phyloP scores from a whole-genome alignment of 2,797 vertebrate species.

The Pseudochromis fuscus region DNA sequence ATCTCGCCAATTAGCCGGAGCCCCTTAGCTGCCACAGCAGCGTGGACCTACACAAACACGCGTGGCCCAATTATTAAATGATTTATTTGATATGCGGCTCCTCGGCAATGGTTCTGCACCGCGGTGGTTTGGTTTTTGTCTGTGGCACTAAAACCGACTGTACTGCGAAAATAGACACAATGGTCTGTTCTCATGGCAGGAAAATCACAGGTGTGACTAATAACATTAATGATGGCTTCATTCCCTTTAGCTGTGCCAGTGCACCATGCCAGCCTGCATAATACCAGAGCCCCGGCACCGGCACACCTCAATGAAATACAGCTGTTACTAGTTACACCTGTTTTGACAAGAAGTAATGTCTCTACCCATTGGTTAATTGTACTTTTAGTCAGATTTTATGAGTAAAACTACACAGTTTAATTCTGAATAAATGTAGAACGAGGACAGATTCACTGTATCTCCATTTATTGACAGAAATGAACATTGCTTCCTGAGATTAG shows the following conservation, averaged over 20 bases:
- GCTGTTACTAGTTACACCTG: conserved; percentile 36
- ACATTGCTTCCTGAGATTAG: conserved; percentile 5
- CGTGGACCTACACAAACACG: conserved; percentile 17
- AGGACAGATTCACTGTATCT: conserved; percentile 8
- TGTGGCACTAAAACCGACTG: conserved; percentile 5
- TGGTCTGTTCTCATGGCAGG: conserved; percentile 26
- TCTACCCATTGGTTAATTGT: neutral
- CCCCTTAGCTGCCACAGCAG: conserved; percentile 19
- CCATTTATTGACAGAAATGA: conserved; percentile 21
- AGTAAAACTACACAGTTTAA: neutral
- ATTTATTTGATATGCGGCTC: conserved; percentile 29
- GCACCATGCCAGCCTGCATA: conserved; percentile 22
- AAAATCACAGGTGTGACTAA: conserved; percentile 55
- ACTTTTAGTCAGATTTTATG: neutral
- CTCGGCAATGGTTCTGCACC: conserved; percentile 17
- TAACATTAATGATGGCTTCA: conserved; percentile 46
- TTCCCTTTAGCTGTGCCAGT: conserved; percentile 48
- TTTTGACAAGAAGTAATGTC: conserved; percentile 27
- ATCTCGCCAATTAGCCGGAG: conserved; percentile 22
- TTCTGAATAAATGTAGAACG: conserved; percentile 9
- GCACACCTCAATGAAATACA: conserved; percentile 29
- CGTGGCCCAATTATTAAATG: conserved; percentile 38
- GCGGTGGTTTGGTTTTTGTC: conserved; percentile 25
- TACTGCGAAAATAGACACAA: conserved; percentile 31
- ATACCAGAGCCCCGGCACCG: conserved; percentile 25